Evolutionary conservation across 2,888 invertebrate species (phyloP).

Genomic region (Nemotelus nigrinus): DNA sequence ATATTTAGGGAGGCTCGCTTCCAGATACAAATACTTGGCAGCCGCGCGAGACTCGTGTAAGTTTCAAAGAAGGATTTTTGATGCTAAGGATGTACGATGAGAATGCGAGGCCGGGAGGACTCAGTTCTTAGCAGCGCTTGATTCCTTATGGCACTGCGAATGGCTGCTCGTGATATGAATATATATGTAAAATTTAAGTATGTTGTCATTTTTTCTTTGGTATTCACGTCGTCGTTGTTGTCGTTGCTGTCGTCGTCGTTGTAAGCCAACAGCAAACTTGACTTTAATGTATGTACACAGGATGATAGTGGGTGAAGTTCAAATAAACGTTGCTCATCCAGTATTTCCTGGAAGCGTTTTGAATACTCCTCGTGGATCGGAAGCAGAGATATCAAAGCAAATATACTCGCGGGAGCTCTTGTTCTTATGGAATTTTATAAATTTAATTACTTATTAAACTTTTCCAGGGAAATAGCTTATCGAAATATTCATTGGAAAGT

Average conservation of each 20-base stretch:
- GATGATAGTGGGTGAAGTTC: not conserved
- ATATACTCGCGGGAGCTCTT: not conserved
- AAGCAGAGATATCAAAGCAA: no score
- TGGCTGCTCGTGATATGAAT: constrained; percentile 36
- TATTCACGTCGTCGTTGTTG: not conserved
- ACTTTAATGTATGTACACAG: not conserved
- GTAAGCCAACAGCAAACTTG: constrained; percentile 11
- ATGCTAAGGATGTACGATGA: no score
- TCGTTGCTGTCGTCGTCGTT: not conserved
- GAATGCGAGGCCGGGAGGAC: no score
- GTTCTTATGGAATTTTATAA: constrained; percentile 22
- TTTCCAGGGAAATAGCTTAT: not conserved
- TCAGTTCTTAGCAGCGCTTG: constrained; percentile 2
- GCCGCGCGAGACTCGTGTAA: no score
- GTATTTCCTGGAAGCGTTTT: constrained; percentile 5
- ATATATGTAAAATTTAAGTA: constrained; percentile 28
- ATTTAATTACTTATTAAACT: constrained; percentile 39
- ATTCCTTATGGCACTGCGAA: constrained; percentile 34
- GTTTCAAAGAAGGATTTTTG: no score
- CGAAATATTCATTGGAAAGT: constrained; percentile 1
- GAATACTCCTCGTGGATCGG: not conserved
- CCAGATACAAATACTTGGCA: no score
- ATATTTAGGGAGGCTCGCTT: not conserved
- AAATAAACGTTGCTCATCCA: constrained; percentile 2
- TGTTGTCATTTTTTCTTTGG: constrained; percentile 23